Conservation (phyloP, 2,797 vertebrate genomes). For the Nasua narica region DNA sequence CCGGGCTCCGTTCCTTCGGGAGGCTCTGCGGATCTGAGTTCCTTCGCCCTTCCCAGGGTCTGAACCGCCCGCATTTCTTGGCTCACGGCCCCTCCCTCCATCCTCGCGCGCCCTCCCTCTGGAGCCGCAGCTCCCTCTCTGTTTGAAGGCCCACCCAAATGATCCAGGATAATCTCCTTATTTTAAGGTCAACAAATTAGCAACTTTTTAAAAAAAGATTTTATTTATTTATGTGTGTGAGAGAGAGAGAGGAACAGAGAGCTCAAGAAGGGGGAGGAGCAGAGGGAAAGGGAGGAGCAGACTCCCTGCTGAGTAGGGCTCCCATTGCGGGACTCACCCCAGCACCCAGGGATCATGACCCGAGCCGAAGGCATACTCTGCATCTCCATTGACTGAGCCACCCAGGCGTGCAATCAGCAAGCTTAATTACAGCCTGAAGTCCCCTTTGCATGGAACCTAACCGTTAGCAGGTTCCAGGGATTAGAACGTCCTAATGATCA, state of each 20-base stretch:
- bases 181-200: background rate
- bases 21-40: background rate
- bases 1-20: background rate
- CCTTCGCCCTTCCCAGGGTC: background rate
- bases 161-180: background rate
- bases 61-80: background rate
- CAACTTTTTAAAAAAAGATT: background rate
- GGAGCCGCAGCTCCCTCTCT: background rate
- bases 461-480: background rate
- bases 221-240: background rate
- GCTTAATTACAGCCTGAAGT: background rate
- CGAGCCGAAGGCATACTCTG: too few relatives aligned
- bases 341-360: too few relatives aligned
- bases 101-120: background rate
- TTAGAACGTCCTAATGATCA: background rate
- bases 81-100: background rate
- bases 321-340: too few relatives aligned
- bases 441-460: background rate
- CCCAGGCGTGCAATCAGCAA: background rate
- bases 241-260: background rate
- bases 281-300: background rate
- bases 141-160: background rate
- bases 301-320: background rate
- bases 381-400: too few relatives aligned
- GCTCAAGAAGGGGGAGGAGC: background rate